These are phyloP conservation scores for Malthinus seriepunctatus DNA, from an alignment of 2,888 invertebrate species.

Conservation along the genomic window DNA sequence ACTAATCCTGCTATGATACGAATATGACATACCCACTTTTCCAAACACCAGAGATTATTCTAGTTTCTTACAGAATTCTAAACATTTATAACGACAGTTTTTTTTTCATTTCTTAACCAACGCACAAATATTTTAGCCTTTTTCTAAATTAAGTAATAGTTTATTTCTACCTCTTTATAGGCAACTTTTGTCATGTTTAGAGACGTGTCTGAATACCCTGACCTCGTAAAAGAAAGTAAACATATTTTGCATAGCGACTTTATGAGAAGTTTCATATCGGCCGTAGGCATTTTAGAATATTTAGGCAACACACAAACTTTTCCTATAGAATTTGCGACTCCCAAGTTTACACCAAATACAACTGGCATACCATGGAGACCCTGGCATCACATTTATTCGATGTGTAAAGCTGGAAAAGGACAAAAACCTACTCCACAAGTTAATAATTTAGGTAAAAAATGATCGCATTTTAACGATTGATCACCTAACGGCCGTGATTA, in stretches of 20 bases:
- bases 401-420: slow-evolving; percentile 52
- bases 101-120: background rate
- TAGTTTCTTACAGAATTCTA: too few species aligned
- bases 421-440: slow-evolving; percentile 48
- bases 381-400: slow-evolving; percentile 56
- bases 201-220: slow-evolving; percentile 40
- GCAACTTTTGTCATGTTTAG: slow-evolving; percentile 37
- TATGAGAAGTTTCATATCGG: slow-evolving; percentile 50
- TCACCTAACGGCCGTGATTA: too few species aligned
- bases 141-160: background rate
- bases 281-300: slow-evolving; percentile 50
- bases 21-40: too few species aligned
- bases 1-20: too few species aligned
- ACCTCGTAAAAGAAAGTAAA: slow-evolving; percentile 48
- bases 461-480: too few species aligned
- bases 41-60: too few species aligned
- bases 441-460: slow-evolving; percentile 47
- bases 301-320: slow-evolving; percentile 47
- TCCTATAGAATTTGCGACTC: slow-evolving; percentile 44
- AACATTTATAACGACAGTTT: background rate
- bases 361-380: slow-evolving; percentile 50
- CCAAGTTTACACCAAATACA: slow-evolving; percentile 45
- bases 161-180: slow-evolving; percentile 11
- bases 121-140: background rate
- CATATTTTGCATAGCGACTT: slow-evolving; percentile 53